phyloP scores from a whole-genome alignment of 2,797 vertebrate genomes.

The Phoxinus dragarum region DNA sequence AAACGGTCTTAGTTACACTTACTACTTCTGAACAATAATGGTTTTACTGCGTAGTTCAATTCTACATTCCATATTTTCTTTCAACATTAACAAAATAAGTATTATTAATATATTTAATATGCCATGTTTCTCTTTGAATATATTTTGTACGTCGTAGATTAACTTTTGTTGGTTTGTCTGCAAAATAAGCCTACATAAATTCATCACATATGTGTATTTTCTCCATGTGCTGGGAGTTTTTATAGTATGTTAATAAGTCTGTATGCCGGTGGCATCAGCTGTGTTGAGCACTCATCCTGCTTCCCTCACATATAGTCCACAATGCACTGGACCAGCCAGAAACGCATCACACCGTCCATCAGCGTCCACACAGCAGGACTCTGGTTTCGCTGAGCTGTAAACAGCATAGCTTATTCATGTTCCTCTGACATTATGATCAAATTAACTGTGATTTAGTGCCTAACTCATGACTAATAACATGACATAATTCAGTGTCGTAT shows the following conservation, averaged over 20 bases:
- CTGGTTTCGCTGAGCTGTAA: background rate
- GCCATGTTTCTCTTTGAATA: too few relatives aligned
- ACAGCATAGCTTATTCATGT: background rate
- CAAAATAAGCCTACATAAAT: too few relatives aligned
- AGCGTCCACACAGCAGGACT: constrained; percentile 6
- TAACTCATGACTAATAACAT: background rate
- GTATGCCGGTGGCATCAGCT: background rate
- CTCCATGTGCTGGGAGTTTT: background rate
- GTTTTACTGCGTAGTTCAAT: too few relatives aligned
- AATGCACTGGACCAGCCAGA: constrained; percentile 9
- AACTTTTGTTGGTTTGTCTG: too few relatives aligned
- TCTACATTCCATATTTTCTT: too few relatives aligned
- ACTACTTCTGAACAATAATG: too few relatives aligned
- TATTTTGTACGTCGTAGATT: too few relatives aligned
- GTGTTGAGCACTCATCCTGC: background rate
- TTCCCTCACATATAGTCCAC: constrained; percentile 8
- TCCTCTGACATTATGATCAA: constrained; percentile 9
- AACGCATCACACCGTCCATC: background rate
- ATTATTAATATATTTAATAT: too few relatives aligned
- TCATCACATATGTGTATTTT: too few relatives aligned
- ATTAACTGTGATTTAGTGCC: constrained; percentile 2
- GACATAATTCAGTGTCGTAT: background rate
- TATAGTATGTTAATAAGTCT: background rate
- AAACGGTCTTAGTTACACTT: too few relatives aligned
- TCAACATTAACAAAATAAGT: too few relatives aligned